Evolutionary conservation across 2,113 vertebrate species (phyloP), one percentile per base, ranked within the genome.

Genomic region (Otolemur garnettii): DNA sequence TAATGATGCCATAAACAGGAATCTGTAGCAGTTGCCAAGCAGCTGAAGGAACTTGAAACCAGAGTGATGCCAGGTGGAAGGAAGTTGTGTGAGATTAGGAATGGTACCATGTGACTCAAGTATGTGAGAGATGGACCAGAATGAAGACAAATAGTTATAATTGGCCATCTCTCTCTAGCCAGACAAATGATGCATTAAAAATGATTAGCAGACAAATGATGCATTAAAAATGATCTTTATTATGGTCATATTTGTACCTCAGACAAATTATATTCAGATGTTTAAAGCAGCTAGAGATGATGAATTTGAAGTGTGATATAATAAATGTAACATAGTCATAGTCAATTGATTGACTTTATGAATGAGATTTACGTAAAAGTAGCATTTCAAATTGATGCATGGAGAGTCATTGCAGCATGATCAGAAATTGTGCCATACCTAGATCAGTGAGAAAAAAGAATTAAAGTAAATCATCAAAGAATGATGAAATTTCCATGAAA

Each of bases 321-420:
- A 74, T n/a, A 21, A 93, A 87, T 75, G 84, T 81, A 45, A 33
- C 7, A 59, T 38, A 75, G 57, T 92, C 50, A n/a, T 21, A 80
- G 59, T 89, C 21, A 60, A 68, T 45, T 35, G 18, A 45, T 69
- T 92, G 26, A 55, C 60, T 94, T 89, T 94, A 81, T 89, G n/a
- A 94, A 77, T 85, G 72, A 95, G 7, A 94, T 71, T 86, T 89
- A 17, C 30, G n/a, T 71, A 68, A 82, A 94, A 64, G 17, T 89
- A 92, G 68, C 68, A 66, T 15, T 86, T 78, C 80, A 93, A 84
- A 85, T 86, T 30, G 19, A 84, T 50, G 8, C 53, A 68, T 92
- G n/a, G 45, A 79, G 53, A 7, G 30, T 9, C 60, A 86, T 38
- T 86, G 55, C 3, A 10, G 50, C 24, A 77, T 89, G 68, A 81